phyloP scores from a whole-genome alignment of 2,113 vertebrate genomes.

The Pterophyllum scalare region DNA sequence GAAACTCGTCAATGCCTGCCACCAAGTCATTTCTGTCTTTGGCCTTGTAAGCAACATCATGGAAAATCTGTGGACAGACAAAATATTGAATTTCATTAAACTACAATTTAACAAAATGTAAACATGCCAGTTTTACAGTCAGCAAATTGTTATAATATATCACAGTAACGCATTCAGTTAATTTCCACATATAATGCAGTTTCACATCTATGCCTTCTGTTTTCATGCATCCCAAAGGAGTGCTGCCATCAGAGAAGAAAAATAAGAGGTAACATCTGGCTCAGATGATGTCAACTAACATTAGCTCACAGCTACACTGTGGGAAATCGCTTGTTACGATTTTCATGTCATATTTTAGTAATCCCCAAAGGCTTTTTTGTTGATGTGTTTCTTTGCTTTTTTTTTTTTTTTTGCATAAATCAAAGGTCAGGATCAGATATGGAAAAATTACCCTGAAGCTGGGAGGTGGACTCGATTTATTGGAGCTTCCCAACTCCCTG shows the following conservation, averaged over 20 bases:
- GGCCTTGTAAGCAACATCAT: constrained; percentile 98
- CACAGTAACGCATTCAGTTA: not conserved
- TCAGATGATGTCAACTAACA: constrained; percentile 14
- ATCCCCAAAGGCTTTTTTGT: constrained; percentile 12
- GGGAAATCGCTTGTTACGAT: constrained; percentile 42
- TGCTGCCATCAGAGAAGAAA: not conserved
- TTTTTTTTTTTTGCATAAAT: not conserved
- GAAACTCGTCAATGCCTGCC: constrained; percentile 97
- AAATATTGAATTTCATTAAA: not conserved
- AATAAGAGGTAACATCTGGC: constrained; percentile 42
- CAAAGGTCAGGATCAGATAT: not conserved
- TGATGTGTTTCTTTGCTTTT: not conserved
- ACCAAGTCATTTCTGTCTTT: constrained; percentile 97
- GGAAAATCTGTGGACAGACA: constrained; percentile 86
- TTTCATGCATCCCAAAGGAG: constrained; percentile 44
- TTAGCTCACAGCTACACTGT: constrained; percentile 38
- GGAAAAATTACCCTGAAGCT: not conserved
- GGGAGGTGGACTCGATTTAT: not conserved
- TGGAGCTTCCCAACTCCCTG: not conserved
- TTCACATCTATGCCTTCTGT: constrained; percentile 15
- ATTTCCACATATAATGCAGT: constrained; percentile 20
- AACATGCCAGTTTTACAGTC: not conserved
- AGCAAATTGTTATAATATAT: not conserved
- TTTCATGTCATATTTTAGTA: constrained; percentile 12
- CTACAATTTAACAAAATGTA: not conserved